Percentiles rank a stretch among this genome's conserved stretches.
Conservation (phyloP, 2,797 vertebrate species). For the Sebastes vulpes region DNA sequence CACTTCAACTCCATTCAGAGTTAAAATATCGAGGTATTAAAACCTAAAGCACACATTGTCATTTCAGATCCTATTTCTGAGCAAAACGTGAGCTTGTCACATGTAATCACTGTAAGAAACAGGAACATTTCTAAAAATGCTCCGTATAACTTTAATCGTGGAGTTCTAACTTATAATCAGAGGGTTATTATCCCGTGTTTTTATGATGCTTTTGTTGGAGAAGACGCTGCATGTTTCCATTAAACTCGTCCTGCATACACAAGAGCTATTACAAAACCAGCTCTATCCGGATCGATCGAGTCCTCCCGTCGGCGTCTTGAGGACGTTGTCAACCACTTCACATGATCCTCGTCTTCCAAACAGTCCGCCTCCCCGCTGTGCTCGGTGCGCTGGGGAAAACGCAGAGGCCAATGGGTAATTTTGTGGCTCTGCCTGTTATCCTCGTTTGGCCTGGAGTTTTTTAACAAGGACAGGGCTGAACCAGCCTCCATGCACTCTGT, state of each 20-base stretch:
- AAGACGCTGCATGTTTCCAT: constrained; percentile 4
- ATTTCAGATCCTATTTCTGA: background rate
- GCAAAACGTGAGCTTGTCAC: background rate
- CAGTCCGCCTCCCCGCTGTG: constrained; percentile 18
- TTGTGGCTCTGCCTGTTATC: constrained; percentile 58
- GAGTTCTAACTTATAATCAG: constrained; percentile 17
- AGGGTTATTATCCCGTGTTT: constrained; percentile 4
- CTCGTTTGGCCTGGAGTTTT: constrained; percentile 40
- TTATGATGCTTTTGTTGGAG: constrained; percentile 20
- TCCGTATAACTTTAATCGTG: background rate
- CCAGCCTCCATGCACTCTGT: background rate
- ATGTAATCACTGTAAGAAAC: constrained; percentile 8
- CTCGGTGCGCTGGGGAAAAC: background rate
- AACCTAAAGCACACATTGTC: background rate
- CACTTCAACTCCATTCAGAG: background rate
- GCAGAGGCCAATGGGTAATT: constrained; percentile 45
- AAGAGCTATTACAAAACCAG: constrained; percentile 13
- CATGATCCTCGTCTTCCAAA: constrained; percentile 7
- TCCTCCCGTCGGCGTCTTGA: background rate
- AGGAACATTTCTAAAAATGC: background rate
- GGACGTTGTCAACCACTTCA: constrained; percentile 47
- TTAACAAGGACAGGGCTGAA: constrained; percentile 13
- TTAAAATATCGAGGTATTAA: background rate
- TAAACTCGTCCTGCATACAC: background rate
- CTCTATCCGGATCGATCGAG: constrained; percentile 26